phyloP scores from a whole-genome alignment of 2,113 vertebrate species.

The Gallinago undulata region DNA sequence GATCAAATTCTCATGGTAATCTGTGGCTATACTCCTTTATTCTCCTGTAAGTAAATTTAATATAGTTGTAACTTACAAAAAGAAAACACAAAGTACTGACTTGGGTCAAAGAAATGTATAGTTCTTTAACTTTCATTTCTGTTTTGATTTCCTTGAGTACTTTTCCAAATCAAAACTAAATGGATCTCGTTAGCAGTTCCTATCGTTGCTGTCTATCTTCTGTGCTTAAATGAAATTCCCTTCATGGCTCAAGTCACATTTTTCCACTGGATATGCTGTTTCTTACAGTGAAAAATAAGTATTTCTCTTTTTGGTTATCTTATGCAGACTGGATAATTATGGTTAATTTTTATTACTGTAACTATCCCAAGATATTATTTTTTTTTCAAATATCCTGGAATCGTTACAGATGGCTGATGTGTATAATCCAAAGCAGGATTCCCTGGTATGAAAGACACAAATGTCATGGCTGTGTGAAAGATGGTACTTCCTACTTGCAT shows the following conservation, averaged over 20 bases:
- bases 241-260: neutral
- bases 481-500: neutral
- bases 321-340: neutral
- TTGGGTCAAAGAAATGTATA: neutral
- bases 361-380: neutral
- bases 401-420: neutral
- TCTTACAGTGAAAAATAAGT: neutral
- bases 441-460: neutral
- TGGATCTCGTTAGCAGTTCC: neutral
- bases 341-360: neutral
- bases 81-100: neutral
- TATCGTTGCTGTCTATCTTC: neutral
- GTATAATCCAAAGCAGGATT: neutral
- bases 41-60: neutral
- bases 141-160: neutral
- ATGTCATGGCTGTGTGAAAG: neutral
- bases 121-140: neutral
- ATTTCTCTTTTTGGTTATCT: neutral
- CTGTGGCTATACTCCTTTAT: conserved; percentile 33
- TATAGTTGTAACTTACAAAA: neutral
- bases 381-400: neutral
- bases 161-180: neutral
- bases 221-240: neutral
- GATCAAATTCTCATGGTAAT: conserved; percentile 21
- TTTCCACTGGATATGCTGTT: neutral